Evolutionary conservation across 35 echinoderm and acorn worm genomes (phyloP).

Genomic region (Diadema setosum): DNA sequence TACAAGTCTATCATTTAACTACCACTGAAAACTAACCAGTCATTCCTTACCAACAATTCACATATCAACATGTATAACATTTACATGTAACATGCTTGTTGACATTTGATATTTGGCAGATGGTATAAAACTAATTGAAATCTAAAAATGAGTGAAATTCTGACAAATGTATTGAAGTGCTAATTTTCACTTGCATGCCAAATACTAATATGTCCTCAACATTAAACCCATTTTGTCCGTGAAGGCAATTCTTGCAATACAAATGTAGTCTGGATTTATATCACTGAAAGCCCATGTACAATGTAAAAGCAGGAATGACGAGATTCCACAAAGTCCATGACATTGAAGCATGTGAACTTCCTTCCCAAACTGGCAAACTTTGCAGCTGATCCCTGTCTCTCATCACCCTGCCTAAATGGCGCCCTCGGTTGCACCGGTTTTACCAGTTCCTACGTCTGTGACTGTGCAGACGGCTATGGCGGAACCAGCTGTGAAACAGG

Average conservation of each 20-base stretch:
- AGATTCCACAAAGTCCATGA: not conserved
- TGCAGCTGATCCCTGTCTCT: constrained; percentile 42
- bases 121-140: too few relatives aligned
- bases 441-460: not conserved
- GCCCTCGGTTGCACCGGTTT: constrained; percentile 17
- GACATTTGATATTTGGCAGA: too few relatives aligned
- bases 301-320: not conserved
- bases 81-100: too few relatives aligned
- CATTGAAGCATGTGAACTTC: not conserved
- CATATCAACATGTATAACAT: too few relatives aligned
- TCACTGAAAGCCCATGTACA: not conserved
- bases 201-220: not conserved
- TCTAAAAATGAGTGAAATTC: too few relatives aligned
- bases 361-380: not conserved
- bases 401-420: constrained; percentile 41
- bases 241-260: too few relatives aligned
- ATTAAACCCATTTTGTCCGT: too few relatives aligned
- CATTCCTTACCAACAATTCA: too few relatives aligned
- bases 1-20: too few relatives aligned
- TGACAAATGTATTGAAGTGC: too few relatives aligned
- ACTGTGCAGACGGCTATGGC: constrained; percentile 40
- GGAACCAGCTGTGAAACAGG: constrained; percentile 30
- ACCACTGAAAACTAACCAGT: too few relatives aligned
- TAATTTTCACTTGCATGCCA: too few relatives aligned
- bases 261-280: not conserved